phyloP scores from a whole-genome alignment of 2,888 invertebrate genomes.

The Yponomeuta malinellus region DNA sequence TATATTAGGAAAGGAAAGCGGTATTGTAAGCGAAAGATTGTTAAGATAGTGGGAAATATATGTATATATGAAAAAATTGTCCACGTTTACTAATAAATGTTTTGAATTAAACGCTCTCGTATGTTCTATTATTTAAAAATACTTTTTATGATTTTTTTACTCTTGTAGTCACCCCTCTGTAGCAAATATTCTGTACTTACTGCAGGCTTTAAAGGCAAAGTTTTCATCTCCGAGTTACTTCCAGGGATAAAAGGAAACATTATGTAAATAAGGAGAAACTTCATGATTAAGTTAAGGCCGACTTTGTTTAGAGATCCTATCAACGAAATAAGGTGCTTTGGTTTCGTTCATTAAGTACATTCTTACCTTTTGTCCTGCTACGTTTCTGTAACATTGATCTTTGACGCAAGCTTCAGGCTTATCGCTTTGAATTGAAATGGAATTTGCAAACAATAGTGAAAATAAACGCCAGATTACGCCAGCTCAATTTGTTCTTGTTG shows the following conservation, averaged over 20 bases:
- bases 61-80: too few relatives aligned
- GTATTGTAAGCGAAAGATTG: too few relatives aligned
- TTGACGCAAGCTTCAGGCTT: neutral
- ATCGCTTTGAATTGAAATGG: neutral
- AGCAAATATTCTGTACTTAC: neutral
- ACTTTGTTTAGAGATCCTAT: slow-evolving; percentile 20
- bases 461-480: neutral
- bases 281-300: slow-evolving; percentile 53
- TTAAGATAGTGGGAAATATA: too few relatives aligned
- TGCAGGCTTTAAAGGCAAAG: slow-evolving; percentile 13
- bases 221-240: slow-evolving; percentile 13
- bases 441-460: neutral
- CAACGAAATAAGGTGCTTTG: slow-evolving; percentile 15
- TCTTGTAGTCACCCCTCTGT: neutral
- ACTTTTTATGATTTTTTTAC: too few relatives aligned
- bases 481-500: neutral
- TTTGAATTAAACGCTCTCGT: too few relatives aligned
- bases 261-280: slow-evolving; percentile 63
- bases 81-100: too few relatives aligned
- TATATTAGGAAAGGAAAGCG: too few relatives aligned
- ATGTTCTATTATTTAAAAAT: too few relatives aligned
- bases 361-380: slow-evolving; percentile 11
- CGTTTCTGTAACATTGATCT: slow-evolving; percentile 2
- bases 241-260: slow-evolving; percentile 45
- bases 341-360: slow-evolving; percentile 11